Base-by-base conservation (phyloP, 2,113 vertebrate genomes). In the Eublepharis macularius region DNA sequence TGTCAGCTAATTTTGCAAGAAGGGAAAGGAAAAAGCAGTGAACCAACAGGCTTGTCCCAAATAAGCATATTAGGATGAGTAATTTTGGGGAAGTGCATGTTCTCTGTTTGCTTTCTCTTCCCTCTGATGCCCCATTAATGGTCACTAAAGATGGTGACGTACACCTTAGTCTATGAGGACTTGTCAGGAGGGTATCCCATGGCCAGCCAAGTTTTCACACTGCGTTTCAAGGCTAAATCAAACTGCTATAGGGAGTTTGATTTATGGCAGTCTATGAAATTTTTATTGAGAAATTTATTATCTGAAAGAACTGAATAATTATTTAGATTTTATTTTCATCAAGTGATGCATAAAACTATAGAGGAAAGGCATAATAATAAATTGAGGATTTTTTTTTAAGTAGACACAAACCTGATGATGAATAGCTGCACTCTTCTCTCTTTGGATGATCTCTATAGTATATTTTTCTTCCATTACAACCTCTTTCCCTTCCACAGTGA, bases 391-490 rank as follows among this genome's bases (percentile, higher is more conserved):
- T 51, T 51, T 51, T 51, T 51, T 51, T 54, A 54, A 54, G 51
- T 54, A 54, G 16, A 32, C 76, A 77, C 76, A 81, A 87, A 86
- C 41, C 17, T 82, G 54, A 68, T 19, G n/a, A 75, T 32, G 91
- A 80, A 86, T 85, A 87, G 29, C 29, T 87, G 9, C 9, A 57
- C 81, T 79, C 4, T 76, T 88, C 87, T 86, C 69, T 91, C 75
- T 91, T 36, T 83, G 60, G 16, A 43, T 85, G 39, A 77, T 83
- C 89, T 51, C 45, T 89, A 77, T 85, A 92, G 16, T 89, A 76
- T 4, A 41, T 85, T 94, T 90, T 91, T 84, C 24, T 89, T 57
- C 82, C 43, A 19, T 91, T 91, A 34, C 6, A 12, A 5, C 7
- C 57, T 49, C 43, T 77, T 89, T 89, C 76, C 49, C 74, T 1